Evolutionary conservation across 2,888 invertebrate species (phyloP), one percentile per base, ranked within the genome.

Genomic region (Malacosoma neustria): DNA sequence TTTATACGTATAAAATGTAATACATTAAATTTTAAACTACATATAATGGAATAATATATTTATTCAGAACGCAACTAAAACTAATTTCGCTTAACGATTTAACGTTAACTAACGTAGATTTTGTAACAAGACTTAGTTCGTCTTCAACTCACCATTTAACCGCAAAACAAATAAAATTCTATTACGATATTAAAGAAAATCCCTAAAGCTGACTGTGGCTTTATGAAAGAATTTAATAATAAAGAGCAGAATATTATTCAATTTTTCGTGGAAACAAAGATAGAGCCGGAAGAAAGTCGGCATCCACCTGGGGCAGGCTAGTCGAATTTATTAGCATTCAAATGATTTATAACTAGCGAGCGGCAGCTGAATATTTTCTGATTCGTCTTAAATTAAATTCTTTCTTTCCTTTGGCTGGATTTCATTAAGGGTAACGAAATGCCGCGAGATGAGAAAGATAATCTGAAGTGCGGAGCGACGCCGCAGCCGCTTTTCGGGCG

Each of bases 311-410:
- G 71, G 71, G 66, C 59, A 61, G 72, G 66, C 72, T 71, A 76
- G 75, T 79, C 72, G 82, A 82, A 85, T 82, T 85, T 82, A 85
- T 85, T 85, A 85, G 81, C 84, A 85, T 85, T 82, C 81, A 84
- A 84, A 85, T 82, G 81, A 85, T 85, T 85, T 82, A 85, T 84
- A 84, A 84, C 82, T 82, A 81, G 81, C 75, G 64, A 72, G 74
- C 69, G 76, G 79, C 77, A 77, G 77, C 77, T 81, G 82, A 81
- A 82, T 80, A 82, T 81, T 80, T 81, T 81, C 80, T 77, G 81
- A 85, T 84, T 81, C 81, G 71, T 70, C 79, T 79, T 80, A 82
- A 85, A 84, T 82, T 81, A 82, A 84, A 82, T 82, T 85, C 76
- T 84, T 82, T 81, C 76, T 76, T 82, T 76, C 77, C 77, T 82